These are phyloP conservation scores for Drosophila asahinai DNA, from an alignment of 1,140 invertebrate genomes.

Conservation along the genomic window DNA sequence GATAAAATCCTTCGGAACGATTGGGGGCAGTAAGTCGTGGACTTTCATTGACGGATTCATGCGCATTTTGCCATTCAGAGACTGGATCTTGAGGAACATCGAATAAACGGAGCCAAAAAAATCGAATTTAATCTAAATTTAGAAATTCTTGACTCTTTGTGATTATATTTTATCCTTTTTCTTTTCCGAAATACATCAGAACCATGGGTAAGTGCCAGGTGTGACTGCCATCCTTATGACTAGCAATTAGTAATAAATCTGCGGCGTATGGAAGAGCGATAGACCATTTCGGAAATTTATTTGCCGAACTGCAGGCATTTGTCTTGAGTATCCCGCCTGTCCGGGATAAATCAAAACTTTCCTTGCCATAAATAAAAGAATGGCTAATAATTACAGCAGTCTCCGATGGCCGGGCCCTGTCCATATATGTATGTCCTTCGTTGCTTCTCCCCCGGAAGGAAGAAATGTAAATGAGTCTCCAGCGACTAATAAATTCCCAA, in stretches of 20 bases:
- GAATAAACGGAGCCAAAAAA: not conserved
- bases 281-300: conserved; percentile 44
- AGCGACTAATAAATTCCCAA: conserved; percentile 81
- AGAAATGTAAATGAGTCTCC: conserved; percentile 80
- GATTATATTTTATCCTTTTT: too few relatives aligned
- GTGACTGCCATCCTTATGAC: conserved; percentile 18
- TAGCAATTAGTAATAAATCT: conserved; percentile 46
- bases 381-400: conserved; percentile 71
- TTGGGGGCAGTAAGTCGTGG: not conserved
- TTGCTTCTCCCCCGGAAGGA: conserved; percentile 10
- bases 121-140: too few relatives aligned
- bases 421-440: not conserved
- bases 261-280: conserved; percentile 3
- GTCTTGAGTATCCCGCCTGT: conserved; percentile 21
- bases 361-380: conserved; percentile 76
- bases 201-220: not conserved
- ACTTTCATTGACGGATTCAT: not conserved
- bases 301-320: conserved; percentile 23
- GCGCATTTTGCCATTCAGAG: conserved; percentile 15
- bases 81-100: conserved; percentile 24
- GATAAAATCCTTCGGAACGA: not conserved
- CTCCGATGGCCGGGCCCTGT: conserved; percentile 8
- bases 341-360: conserved; percentile 71
- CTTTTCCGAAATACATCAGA: not conserved
- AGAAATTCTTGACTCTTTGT: too few relatives aligned